These are phyloP conservation scores for Kryphioiulus occultus DNA, from an alignment of 2,888 invertebrate species.

Conservation along the genomic window DNA sequence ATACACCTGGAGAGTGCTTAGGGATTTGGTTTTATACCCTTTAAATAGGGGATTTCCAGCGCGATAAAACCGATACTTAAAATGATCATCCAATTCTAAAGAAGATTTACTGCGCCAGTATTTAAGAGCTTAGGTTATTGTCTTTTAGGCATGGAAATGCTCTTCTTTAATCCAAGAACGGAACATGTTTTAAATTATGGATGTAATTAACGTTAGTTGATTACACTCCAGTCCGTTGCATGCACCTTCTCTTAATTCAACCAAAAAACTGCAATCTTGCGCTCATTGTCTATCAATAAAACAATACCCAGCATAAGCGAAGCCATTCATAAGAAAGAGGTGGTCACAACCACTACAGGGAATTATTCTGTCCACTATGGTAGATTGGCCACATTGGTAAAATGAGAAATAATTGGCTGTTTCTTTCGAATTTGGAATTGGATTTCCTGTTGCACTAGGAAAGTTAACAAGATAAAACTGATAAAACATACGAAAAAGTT, in stretches of 20 bases:
- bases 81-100: slow-evolving; percentile 11
- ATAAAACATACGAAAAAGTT: no score
- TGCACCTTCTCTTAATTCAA: background rate
- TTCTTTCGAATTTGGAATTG: no score
- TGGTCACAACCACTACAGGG: no score
- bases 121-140: background rate
- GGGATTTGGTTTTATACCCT: slow-evolving; percentile 16
- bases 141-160: background rate
- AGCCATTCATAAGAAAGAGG: no score
- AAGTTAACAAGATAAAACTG: no score
- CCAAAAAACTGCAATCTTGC: background rate
- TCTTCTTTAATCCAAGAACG: background rate
- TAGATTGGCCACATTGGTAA: no score
- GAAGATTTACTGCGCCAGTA: background rate
- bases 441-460: no score
- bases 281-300: background rate
- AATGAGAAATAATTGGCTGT: no score
- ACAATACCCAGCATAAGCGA: no score
- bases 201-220: background rate
- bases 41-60: slow-evolving; percentile 14
- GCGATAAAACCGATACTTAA: background rate
- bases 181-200: background rate
- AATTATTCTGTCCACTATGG: no score
- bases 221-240: background rate
- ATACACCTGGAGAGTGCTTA: slow-evolving; percentile 23